Conservation (phyloP, 1,140 invertebrate genomes). For the Nylanderia fulva region DNA sequence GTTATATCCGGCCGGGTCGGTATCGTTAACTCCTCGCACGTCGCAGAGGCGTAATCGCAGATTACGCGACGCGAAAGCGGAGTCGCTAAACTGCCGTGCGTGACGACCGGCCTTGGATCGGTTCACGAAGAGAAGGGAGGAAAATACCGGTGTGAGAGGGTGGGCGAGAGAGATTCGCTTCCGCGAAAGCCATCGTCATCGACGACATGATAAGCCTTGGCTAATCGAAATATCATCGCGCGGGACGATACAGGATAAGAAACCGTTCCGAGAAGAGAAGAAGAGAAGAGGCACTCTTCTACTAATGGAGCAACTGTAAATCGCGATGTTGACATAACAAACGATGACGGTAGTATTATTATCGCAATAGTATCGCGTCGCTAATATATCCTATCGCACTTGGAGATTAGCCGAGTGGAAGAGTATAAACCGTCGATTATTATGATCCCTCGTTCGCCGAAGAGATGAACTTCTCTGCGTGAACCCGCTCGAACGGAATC, state of each 20-base stretch:
- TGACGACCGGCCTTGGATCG: constrained; percentile 31
- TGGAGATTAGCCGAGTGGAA: constrained; percentile 15
- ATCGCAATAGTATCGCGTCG: background rate
- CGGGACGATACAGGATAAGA: constrained; percentile 43
- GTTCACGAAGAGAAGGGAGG: too few relatives aligned
- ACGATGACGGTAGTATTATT: constrained; percentile 37
- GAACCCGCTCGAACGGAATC: background rate
- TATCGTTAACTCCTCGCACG: constrained; percentile 25
- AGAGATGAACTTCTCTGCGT: background rate
- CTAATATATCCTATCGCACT: constrained; percentile 39
- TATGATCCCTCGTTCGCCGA: constrained; percentile 33
- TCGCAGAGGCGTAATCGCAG: constrained; percentile 23
- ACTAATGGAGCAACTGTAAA: constrained; percentile 51
- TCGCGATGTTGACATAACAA: constrained; percentile 1
- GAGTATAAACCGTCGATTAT: constrained; percentile 27
- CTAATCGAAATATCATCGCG: constrained; percentile 42
- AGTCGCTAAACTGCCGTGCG: constrained; percentile 29
- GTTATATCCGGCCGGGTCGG: constrained; percentile 45
- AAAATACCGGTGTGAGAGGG: background rate
- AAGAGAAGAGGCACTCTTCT: too few relatives aligned
- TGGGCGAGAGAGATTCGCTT: constrained; percentile 23
- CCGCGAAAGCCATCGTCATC: constrained; percentile 39
- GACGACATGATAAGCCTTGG: constrained; percentile 41
- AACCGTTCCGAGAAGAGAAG: constrained; percentile 21
- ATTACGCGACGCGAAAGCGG: constrained; percentile 1